Conservation (phyloP, 2,113 vertebrate genomes). For the Sphyrna mokarran region DNA sequence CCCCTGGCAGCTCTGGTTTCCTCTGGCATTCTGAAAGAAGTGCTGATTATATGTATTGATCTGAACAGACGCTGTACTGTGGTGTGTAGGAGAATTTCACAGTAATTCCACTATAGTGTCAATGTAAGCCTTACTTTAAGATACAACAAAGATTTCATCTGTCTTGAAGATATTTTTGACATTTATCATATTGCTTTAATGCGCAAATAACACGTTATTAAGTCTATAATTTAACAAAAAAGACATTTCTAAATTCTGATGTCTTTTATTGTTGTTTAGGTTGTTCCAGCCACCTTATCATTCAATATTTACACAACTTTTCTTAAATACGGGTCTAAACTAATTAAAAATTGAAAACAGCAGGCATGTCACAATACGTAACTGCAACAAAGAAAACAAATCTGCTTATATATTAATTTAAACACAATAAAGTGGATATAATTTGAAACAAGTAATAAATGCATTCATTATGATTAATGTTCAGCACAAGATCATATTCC, state of each 20-base stretch:
- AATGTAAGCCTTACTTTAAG: not conserved
- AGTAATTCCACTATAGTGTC: too few relatives aligned
- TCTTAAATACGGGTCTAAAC: constrained; percentile 29
- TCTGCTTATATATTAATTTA: constrained; percentile 56
- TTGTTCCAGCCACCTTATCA: constrained; percentile 36
- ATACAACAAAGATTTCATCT: not conserved
- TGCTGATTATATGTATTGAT: too few relatives aligned
- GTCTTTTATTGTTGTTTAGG: constrained; percentile 31
- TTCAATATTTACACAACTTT: constrained; percentile 37
- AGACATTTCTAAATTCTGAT: constrained; percentile 7
- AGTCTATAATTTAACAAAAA: not conserved
- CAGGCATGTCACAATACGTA: constrained; percentile 47
- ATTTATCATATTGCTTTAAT: not conserved
- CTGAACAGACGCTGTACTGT: too few relatives aligned
- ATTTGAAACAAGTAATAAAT: constrained; percentile 68
- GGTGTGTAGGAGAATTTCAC: too few relatives aligned
- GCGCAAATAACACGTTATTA: not conserved
- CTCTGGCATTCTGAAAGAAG: too few relatives aligned
- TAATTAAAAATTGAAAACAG: constrained; percentile 34
- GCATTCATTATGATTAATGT: constrained; percentile 49
- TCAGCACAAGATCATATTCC: constrained; percentile 14
- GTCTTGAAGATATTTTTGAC: not conserved
- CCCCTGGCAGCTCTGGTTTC: too few relatives aligned
- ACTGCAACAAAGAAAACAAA: constrained; percentile 53
- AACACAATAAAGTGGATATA: constrained; percentile 61